Percentiles rank a stretch among this genome's conserved stretches.
Evolutionary conservation across 2,113 vertebrate species (phyloP).

Genomic region (Sclerurus mexicanus): DNA sequence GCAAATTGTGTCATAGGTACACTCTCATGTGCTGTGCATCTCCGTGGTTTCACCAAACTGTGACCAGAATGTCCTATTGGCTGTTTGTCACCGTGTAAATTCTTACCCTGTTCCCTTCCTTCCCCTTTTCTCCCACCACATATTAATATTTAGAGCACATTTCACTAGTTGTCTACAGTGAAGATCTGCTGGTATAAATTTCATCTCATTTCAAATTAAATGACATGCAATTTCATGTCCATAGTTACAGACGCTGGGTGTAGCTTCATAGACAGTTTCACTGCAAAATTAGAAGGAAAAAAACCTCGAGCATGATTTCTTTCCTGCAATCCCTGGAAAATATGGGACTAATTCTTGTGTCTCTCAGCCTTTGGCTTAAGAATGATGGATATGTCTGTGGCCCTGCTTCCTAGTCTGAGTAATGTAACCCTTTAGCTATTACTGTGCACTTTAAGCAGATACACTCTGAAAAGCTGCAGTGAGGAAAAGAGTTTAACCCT

Average conservation of each 20-base stretch:
- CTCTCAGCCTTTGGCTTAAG: background rate
- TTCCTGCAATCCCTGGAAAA: background rate
- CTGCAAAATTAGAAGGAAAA: background rate
- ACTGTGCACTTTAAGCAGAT: background rate
- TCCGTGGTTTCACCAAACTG: background rate
- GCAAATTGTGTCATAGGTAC: background rate
- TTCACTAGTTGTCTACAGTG: background rate
- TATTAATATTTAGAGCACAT: background rate
- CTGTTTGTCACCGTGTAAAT: background rate
- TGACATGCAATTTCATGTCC: background rate
- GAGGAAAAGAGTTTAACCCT: slow-evolving; percentile 23
- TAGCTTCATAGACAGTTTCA: background rate
- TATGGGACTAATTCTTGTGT: background rate
- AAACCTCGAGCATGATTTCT: background rate
- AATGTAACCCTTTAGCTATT: slow-evolving; percentile 3
- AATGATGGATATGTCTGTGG: slow-evolving; percentile 12
- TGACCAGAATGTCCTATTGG: background rate
- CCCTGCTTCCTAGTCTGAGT: background rate
- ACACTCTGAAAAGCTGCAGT: background rate
- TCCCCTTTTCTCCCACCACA: accelerated
- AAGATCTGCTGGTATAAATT: background rate
- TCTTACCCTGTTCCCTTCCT: background rate
- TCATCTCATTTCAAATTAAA: background rate
- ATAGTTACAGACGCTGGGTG: background rate
- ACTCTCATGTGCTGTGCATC: background rate